These are phyloP conservation scores for Vanessa tameamea DNA, from an alignment of 1,140 invertebrate genomes.

Conservation along the genomic window DNA sequence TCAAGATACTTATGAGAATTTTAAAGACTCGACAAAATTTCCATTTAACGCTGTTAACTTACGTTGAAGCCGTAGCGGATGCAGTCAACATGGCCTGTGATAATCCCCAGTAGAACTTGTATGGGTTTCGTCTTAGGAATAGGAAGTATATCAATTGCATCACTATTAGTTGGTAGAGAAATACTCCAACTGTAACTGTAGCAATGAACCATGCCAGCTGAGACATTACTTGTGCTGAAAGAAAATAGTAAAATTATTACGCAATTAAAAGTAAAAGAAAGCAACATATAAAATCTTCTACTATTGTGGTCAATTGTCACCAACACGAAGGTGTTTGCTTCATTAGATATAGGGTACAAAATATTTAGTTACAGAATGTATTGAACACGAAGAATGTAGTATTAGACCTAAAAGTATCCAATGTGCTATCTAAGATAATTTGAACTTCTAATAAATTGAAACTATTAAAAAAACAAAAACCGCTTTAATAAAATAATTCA, in stretches of 20 bases:
- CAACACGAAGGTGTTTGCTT: too few relatives aligned
- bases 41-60: constrained; percentile 67
- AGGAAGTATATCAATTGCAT: constrained; percentile 92
- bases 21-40: neutral
- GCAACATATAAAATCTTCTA: neutral
- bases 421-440: too few relatives aligned
- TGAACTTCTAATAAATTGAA: too few relatives aligned
- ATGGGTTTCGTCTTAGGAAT: constrained; percentile 92
- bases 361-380: too few relatives aligned
- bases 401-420: too few relatives aligned
- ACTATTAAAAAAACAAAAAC: too few relatives aligned
- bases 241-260: constrained; percentile 2
- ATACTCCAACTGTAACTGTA: constrained; percentile 91
- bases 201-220: constrained; percentile 94
- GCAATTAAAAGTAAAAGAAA: too few relatives aligned
- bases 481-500: too few relatives aligned
- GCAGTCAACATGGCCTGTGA: constrained; percentile 93
- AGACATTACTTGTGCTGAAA: constrained; percentile 86
- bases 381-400: too few relatives aligned
- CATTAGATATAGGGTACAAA: too few relatives aligned
- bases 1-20: neutral
- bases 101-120: constrained; percentile 91
- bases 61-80: constrained; percentile 96
- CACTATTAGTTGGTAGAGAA: constrained; percentile 93
- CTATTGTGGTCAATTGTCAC: too few relatives aligned